Percentiles rank a stretch among this genome's conserved stretches.
phyloP scores from a whole-genome alignment of 2,113 vertebrate species.

The Polypterus bichir region DNA sequence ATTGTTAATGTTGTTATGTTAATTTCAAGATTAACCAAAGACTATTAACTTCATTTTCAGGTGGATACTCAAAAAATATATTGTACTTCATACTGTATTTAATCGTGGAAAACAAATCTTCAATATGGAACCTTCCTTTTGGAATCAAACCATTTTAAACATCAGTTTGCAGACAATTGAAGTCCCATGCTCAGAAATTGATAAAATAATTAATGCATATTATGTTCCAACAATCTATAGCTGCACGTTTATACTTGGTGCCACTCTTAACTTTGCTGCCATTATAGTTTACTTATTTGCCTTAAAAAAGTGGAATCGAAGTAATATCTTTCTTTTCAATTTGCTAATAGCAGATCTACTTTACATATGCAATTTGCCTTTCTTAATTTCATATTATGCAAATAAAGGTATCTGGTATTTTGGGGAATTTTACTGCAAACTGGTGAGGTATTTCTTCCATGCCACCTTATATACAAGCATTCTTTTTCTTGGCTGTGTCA shows the following conservation, averaged over 20 bases:
- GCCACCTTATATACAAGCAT: conserved; percentile 21
- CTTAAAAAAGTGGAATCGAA: conserved; percentile 13
- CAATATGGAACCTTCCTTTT: not conserved
- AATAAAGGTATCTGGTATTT: conserved; percentile 14
- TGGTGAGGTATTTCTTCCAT: conserved; percentile 17
- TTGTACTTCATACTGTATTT: too few species aligned
- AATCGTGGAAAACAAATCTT: too few species aligned
- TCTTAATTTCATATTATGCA: conserved; percentile 13
- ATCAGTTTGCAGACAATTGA: not conserved
- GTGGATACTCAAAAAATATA: too few species aligned
- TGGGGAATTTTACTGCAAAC: conserved; percentile 13
- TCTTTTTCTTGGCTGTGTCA: conserved; percentile 18
- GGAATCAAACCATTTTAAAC: not conserved
- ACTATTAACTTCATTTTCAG: too few species aligned
- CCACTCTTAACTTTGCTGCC: conserved; percentile 10
- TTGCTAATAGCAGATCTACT: conserved; percentile 16
- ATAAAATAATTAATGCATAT: conserved; percentile 1
- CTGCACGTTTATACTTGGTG: conserved; percentile 14
- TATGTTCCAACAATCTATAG: conserved; percentile 17
- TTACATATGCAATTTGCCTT: conserved; percentile 16
- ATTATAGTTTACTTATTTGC: conserved; percentile 17
- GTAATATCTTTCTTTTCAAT: conserved; percentile 14
- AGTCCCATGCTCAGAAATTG: not conserved
- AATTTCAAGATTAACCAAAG: too few species aligned
- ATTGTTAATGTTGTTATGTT: too few species aligned